These are phyloP conservation scores for Protophormia terraenovae DNA, from an alignment of 2,888 invertebrate species.

Conservation along the genomic window DNA sequence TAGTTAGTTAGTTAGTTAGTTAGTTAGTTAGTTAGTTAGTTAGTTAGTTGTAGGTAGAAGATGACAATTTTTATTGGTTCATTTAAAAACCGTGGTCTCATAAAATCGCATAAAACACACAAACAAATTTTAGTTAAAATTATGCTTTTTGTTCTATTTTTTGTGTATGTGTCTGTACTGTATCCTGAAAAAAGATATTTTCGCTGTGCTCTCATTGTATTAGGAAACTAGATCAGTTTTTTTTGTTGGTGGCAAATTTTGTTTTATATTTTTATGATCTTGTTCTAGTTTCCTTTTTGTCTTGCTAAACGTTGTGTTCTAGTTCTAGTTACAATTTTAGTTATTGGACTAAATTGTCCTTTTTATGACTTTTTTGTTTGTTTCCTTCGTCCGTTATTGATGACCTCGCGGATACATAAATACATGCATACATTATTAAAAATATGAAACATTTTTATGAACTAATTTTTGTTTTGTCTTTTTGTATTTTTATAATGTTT, in stretches of 20 bases:
- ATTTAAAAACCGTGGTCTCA: slow-evolving; percentile 24
- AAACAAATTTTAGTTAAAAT: slow-evolving; percentile 12
- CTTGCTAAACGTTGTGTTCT: slow-evolving; percentile 60
- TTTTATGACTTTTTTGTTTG: slow-evolving; percentile 56
- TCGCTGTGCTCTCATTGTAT: slow-evolving; percentile 66
- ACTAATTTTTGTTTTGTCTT: slow-evolving; percentile 51
- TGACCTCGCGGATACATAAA: slow-evolving; percentile 45
- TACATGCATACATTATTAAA: no score
- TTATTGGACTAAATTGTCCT: slow-evolving; percentile 34
- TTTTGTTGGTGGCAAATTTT: slow-evolving; percentile 72
- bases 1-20: no score
- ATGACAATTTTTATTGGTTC: slow-evolving; percentile 30
- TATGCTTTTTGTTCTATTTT: not conserved
- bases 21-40: no score
- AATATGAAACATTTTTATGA: slow-evolving; percentile 76
- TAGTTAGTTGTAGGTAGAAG: not conserved
- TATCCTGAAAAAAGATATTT: slow-evolving; percentile 50
- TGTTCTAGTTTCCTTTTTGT: slow-evolving; percentile 64
- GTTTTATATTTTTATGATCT: slow-evolving; percentile 56
- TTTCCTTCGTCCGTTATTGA: not conserved
- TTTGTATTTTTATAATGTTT: slow-evolving; percentile 41
- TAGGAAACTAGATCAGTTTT: slow-evolving; percentile 76
- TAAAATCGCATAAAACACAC: slow-evolving; percentile 22
- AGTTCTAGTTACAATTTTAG: slow-evolving; percentile 33
- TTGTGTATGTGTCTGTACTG: slow-evolving; percentile 1